Percentiles rank a stretch among this genome's conserved stretches.
Conservation (phyloP, 2,888 invertebrate genomes). For the Rapana venosa region DNA sequence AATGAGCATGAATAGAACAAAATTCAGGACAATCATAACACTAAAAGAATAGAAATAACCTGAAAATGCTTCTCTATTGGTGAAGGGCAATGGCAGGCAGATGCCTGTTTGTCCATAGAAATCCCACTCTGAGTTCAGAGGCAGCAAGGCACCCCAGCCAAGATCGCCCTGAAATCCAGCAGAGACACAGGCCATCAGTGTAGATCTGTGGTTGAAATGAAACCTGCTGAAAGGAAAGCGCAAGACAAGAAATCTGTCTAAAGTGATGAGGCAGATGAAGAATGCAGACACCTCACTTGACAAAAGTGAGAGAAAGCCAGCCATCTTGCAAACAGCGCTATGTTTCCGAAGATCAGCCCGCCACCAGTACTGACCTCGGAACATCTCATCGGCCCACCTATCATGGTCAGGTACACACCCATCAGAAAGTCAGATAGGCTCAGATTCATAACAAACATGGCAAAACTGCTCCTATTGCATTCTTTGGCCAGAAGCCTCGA, state of each 20-base stretch:
- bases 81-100: no score
- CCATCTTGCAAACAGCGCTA: slow-evolving; percentile 38
- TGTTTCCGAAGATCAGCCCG: slow-evolving; percentile 30
- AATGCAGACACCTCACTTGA: slow-evolving; percentile 43
- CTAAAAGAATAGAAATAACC: slow-evolving; percentile 44
- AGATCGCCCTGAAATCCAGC: slow-evolving; percentile 34
- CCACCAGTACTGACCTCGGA: slow-evolving; percentile 33
- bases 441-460: slow-evolving; percentile 41
- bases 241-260: slow-evolving; percentile 44
- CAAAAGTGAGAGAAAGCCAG: slow-evolving; percentile 42
- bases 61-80: slow-evolving; percentile 16
- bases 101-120: no score
- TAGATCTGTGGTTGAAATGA: slow-evolving; percentile 43
- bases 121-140: neutral
- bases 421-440: slow-evolving; percentile 45
- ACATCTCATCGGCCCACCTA: slow-evolving; percentile 46
- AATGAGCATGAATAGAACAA: slow-evolving; percentile 40
- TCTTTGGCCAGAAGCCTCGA: slow-evolving; percentile 30
- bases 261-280: slow-evolving; percentile 43
- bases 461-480: slow-evolving; percentile 35
- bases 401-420: slow-evolving; percentile 46
- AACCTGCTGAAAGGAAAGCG: slow-evolving; percentile 41
- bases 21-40: slow-evolving; percentile 43
- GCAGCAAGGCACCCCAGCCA: slow-evolving; percentile 43
- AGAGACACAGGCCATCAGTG: slow-evolving; percentile 25